Conservation (phyloP, 2,888 invertebrate genomes). For the Andrena minutula region DNA sequence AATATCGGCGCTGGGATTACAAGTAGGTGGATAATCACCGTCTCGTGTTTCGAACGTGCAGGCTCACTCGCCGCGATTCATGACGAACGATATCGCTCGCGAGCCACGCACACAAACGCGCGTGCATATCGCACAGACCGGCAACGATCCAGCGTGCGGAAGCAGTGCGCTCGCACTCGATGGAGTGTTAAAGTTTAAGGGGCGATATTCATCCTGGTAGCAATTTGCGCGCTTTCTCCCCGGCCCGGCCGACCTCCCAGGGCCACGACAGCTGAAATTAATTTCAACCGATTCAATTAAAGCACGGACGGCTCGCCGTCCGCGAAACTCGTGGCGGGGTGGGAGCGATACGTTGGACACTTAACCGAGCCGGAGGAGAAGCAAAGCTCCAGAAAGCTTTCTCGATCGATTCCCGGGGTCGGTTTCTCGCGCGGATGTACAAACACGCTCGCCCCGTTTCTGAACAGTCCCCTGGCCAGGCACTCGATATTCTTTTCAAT, state of each 20-base stretch:
- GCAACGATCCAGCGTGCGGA: constrained; percentile 1
- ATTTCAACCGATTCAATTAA: constrained; percentile 83
- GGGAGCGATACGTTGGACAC: constrained; percentile 60
- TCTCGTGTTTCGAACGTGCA: constrained; percentile 50
- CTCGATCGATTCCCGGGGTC: constrained; percentile 46
- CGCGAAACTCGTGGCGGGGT: constrained; percentile 64
- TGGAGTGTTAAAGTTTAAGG: constrained; percentile 70
- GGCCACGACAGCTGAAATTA: constrained; percentile 80
- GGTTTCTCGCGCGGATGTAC: constrained; percentile 37
- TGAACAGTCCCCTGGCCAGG: constrained; percentile 9
- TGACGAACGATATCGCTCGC: constrained; percentile 14
- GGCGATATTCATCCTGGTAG: constrained; percentile 69
- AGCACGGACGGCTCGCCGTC: constrained; percentile 73
- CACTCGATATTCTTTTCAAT: constrained; percentile 53
- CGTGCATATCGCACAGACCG: background rate
- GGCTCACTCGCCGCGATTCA: constrained; percentile 37
- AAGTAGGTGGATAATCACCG: constrained; percentile 35
- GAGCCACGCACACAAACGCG: background rate
- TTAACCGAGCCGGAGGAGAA: constrained; percentile 56
- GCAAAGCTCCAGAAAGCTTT: constrained; percentile 55
- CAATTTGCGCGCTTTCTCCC: constrained; percentile 70
- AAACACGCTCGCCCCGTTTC: constrained; percentile 37
- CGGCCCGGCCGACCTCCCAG: constrained; percentile 64
- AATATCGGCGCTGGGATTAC: constrained; percentile 53
- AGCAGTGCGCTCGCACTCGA: constrained; percentile 50